These are phyloP conservation scores for Centropyge bicolor DNA, from an alignment of 2,797 vertebrate species.

Conservation along the genomic window DNA sequence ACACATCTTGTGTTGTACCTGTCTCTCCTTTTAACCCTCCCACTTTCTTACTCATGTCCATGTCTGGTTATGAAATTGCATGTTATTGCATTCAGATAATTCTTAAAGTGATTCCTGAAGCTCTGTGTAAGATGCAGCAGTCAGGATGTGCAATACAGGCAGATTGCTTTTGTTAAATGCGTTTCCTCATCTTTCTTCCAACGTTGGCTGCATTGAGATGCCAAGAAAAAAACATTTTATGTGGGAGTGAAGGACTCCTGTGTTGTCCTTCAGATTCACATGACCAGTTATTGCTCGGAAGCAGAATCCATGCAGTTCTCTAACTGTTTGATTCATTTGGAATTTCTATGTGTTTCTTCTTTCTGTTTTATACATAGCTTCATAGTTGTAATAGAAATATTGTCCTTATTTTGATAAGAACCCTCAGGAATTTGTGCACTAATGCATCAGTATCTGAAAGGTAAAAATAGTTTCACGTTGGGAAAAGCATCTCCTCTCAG, in stretches of 20 bases:
- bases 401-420: slow-evolving; percentile 44
- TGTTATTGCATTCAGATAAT: slow-evolving; percentile 28
- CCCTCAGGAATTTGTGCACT: slow-evolving; percentile 62
- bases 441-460: slow-evolving; percentile 63
- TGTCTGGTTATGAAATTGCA: slow-evolving; percentile 30
- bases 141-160: neutral
- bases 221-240: slow-evolving; percentile 24
- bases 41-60: slow-evolving; percentile 24
- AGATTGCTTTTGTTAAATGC: slow-evolving; percentile 1
- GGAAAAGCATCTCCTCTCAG: slow-evolving; percentile 47
- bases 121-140: slow-evolving; percentile 15
- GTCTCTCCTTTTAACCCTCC: slow-evolving; percentile 17
- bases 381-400: slow-evolving; percentile 53
- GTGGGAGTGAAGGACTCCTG: slow-evolving; percentile 23
- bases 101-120: slow-evolving; percentile 20
- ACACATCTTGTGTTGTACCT: neutral
- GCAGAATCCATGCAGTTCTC: slow-evolving; percentile 1
- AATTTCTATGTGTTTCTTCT: slow-evolving; percentile 30
- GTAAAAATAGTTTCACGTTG: slow-evolving; percentile 73
- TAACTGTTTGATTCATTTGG: slow-evolving; percentile 20
- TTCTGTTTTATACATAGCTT: slow-evolving; percentile 30
- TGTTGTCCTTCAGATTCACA: slow-evolving; percentile 20
- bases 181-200: neutral
- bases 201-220: neutral
- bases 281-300: slow-evolving; percentile 6